Evolutionary conservation across 2,888 invertebrate species (phyloP).

Genomic region (Rhagophthalmus giganteus): DNA sequence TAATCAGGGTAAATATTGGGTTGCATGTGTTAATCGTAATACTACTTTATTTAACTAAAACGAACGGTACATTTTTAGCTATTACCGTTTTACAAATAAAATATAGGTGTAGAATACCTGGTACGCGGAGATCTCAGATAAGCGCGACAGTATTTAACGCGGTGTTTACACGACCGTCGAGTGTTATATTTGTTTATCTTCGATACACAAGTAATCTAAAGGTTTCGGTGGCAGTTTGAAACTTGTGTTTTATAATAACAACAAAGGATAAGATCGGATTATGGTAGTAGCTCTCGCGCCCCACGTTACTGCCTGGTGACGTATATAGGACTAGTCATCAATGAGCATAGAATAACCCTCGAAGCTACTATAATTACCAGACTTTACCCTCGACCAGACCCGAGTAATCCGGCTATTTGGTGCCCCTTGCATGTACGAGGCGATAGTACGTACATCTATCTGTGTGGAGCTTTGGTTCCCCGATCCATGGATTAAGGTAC

Average conservation of each 20-base stretch:
- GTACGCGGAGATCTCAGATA: constrained; percentile 5
- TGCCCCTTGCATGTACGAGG: constrained; percentile 37
- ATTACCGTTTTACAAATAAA: too few relatives aligned
- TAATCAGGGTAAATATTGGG: too few relatives aligned
- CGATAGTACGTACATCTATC: constrained; percentile 40
- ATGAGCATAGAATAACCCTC: constrained; percentile 53
- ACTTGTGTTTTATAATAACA: constrained; percentile 44
- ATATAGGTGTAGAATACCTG: constrained; percentile 1
- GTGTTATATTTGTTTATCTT: constrained; percentile 12
- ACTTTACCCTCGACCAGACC: constrained; percentile 47
- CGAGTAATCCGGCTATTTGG: constrained; percentile 52
- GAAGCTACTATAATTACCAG: constrained; percentile 53
- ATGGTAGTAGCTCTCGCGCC: constrained; percentile 40
- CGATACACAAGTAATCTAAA: constrained; percentile 5
- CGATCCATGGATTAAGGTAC: constrained; percentile 52
- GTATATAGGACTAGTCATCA: constrained; percentile 48
- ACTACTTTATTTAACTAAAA: too few relatives aligned
- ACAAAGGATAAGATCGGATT: constrained; percentile 52
- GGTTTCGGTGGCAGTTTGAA: constrained; percentile 17
- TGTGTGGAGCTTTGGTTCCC: constrained; percentile 43
- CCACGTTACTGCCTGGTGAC: constrained; percentile 35
- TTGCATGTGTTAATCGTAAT: too few relatives aligned
- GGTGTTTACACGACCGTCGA: constrained; percentile 6
- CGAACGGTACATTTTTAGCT: neutral
- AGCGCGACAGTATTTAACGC: constrained; percentile 3